These are phyloP conservation scores for Drosophila biarmipes DNA, from an alignment of 1,140 invertebrate species.

Conservation along the genomic window DNA sequence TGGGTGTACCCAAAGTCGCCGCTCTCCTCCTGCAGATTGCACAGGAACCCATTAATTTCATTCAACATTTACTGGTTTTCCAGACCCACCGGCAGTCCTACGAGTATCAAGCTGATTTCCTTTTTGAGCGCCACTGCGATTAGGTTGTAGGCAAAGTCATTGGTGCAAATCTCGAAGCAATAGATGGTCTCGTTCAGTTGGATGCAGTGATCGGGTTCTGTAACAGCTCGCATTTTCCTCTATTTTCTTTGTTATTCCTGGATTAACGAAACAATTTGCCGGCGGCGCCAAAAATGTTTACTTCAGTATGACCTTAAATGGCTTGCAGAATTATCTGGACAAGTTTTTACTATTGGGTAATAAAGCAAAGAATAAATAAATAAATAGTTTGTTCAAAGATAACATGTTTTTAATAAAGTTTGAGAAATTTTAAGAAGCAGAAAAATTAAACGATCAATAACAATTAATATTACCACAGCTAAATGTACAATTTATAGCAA, in stretches of 20 bases:
- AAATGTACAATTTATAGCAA: too few relatives aligned
- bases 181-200: constrained; percentile 53
- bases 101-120: constrained; percentile 56
- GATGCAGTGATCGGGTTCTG: constrained; percentile 54
- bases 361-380: too few relatives aligned
- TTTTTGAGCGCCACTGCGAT: constrained; percentile 62
- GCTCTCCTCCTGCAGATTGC: constrained; percentile 62
- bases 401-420: too few relatives aligned
- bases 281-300: constrained; percentile 28
- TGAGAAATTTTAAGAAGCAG: background rate
- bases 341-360: background rate
- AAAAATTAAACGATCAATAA: too few relatives aligned
- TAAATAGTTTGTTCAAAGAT: too few relatives aligned
- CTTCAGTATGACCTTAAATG: constrained; percentile 8
- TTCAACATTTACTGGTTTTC: background rate
- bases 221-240: constrained; percentile 36
- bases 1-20: constrained; percentile 70
- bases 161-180: constrained; percentile 69
- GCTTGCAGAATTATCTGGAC: background rate
- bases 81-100: constrained; percentile 70
- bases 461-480: background rate
- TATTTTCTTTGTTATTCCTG: background rate
- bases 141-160: constrained; percentile 76
- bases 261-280: constrained; percentile 24
- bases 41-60: background rate